Evolutionary conservation across 2,888 invertebrate genomes (phyloP).

Genomic region (Lasioglossum figueresi): DNA sequence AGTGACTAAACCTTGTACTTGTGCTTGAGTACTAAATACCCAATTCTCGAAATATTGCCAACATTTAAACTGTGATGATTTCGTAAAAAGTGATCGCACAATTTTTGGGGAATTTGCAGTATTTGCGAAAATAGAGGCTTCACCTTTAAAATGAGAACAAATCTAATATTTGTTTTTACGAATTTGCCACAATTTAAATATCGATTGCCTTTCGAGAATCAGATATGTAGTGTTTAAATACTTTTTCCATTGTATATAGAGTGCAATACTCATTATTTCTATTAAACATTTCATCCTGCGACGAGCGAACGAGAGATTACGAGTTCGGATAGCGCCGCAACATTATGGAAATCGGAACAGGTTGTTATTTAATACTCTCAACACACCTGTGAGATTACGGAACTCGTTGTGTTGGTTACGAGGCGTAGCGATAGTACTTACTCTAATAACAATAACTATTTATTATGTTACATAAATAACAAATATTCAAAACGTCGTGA

Average conservation of each 20-base stretch:
- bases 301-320: background rate
- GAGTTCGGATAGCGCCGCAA: background rate
- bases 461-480: background rate
- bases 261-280: background rate
- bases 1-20: background rate
- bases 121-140: too few relatives aligned
- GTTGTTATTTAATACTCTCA: background rate
- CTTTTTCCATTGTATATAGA: background rate
- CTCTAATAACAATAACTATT: background rate
- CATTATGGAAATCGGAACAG: background rate
- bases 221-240: background rate
- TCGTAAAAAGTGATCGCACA: too few relatives aligned
- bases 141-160: too few relatives aligned
- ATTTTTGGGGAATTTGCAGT: too few relatives aligned
- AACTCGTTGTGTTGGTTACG: background rate
- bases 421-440: background rate
- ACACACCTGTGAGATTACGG: slow-evolving; percentile 4
- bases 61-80: too few relatives aligned
- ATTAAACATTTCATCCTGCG: background rate
- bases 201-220: background rate
- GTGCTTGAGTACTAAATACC: too few relatives aligned
- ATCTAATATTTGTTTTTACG: too few relatives aligned
- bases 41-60: too few relatives aligned
- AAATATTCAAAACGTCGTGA: background rate
- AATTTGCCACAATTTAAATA: too few relatives aligned